These are phyloP conservation scores for Ochotona princeps DNA, from an alignment of 2,113 vertebrate species.

Conservation along the genomic window DNA sequence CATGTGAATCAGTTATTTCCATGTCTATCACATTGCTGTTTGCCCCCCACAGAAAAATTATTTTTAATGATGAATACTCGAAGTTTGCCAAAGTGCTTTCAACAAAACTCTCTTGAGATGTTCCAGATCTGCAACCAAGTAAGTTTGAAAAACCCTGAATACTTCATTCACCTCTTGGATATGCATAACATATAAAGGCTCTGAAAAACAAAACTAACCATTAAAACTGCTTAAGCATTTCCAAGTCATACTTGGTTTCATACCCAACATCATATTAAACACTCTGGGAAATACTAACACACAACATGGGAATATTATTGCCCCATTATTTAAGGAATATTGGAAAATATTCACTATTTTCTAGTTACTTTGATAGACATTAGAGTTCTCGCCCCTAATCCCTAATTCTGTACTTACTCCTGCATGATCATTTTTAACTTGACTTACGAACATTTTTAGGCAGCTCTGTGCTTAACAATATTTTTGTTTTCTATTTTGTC, in stretches of 20 bases:
- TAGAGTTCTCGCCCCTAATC: not conserved
- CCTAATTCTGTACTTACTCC: not conserved
- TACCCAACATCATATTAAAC: slow-evolving; percentile 34
- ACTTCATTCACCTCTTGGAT: slow-evolving; percentile 13
- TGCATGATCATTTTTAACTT: not conserved
- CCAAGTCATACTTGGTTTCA: slow-evolving; percentile 4
- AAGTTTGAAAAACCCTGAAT: slow-evolving; percentile 17
- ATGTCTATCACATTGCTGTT: slow-evolving; percentile 19
- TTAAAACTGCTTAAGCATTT: not conserved
- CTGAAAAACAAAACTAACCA: not conserved
- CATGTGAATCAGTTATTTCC: slow-evolving; percentile 40
- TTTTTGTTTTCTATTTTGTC: not conserved
- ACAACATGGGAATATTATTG: not conserved
- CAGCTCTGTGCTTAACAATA: not conserved
- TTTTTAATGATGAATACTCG: slow-evolving; percentile 55
- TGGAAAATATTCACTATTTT: not conserved
- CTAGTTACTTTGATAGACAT: not conserved
- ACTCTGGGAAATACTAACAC: not conserved
- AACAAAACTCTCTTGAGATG: slow-evolving; percentile 49
- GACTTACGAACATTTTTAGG: not conserved
- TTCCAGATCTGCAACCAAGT: slow-evolving; percentile 41
- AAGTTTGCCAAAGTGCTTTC: slow-evolving; percentile 54
- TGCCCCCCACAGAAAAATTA: slow-evolving; percentile 2
- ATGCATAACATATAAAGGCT: not conserved
- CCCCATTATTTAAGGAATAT: slow-evolving; percentile 22